Base-by-base conservation (phyloP, 2,797 vertebrate species). In the Danio kyathit region DNA sequence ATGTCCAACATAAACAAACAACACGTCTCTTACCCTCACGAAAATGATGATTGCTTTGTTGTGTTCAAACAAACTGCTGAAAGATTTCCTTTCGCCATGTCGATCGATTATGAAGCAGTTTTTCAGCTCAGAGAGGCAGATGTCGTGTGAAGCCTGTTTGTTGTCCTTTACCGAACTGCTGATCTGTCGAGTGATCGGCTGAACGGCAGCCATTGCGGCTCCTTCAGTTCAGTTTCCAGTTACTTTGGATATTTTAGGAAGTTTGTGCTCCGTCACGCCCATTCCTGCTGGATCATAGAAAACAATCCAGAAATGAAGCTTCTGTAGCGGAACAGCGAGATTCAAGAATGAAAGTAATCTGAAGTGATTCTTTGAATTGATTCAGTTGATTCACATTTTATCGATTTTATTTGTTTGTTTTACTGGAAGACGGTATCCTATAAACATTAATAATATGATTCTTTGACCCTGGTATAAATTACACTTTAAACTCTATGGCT, bases 21-120 rank as follows among this genome's bases (percentile, higher is more conserved):
- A 6, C 17, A 59, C 4, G 6, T 43, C 5, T 81, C 95, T 93
- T 93, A 98, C 97, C 96, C 97, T 91, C 74, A 98, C 95, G 73
- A 98, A 97, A 65, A 98, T 82, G 74, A 98, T 88, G 79, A 98
- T 89, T 0, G 96, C 89, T 84, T 93, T 96, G 72, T 89, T 93
- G 81, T 95, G 91, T 61, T 89, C 73, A 83, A 94, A 96, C 80
- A 98, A 89, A 48, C 84, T 88, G 84, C 89, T 90, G 87, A 99
- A 97, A 0, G 88, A 87, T 29, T 91, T 0, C 49, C 74, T 80
- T 16, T 76, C 83, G 13, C 96, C 97, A 1, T 85, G 80, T 0
- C 89, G 90, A 83, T 96, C 94, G 87, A 91, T 90, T 81, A 98
- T 84, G 0, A 88, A 85, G 80, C 94, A 93, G 19, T 90, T 90